These are phyloP conservation scores for Rhagoletis zephyria DNA, from an alignment of 1,140 invertebrate genomes.

Conservation along the genomic window DNA sequence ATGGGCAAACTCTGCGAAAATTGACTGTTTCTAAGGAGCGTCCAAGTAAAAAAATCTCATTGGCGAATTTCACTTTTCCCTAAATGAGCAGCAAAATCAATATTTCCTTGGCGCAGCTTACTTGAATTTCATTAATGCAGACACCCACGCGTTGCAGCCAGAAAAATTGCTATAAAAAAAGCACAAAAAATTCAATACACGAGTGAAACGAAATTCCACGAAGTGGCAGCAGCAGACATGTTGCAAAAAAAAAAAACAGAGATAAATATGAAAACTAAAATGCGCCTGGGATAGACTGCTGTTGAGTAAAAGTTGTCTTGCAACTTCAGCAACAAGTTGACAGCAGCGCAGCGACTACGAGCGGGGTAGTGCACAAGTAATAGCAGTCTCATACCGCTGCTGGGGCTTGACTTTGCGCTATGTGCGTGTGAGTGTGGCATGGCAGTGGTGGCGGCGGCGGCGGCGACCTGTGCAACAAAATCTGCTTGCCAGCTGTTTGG, in stretches of 20 bases:
- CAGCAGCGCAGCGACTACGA: background rate
- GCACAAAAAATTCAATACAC: background rate
- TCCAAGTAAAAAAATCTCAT: background rate
- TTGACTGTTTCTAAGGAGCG: background rate
- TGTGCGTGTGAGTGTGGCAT: background rate
- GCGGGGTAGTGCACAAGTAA: background rate
- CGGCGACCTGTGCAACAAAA: slow-evolving; percentile 11
- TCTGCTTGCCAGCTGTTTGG: background rate
- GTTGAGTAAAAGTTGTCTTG: slow-evolving; percentile 39
- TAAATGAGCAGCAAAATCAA: background rate
- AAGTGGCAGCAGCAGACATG: background rate
- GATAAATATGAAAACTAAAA: background rate
- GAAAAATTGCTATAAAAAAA: background rate
- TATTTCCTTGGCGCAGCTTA: background rate
- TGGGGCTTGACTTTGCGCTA: background rate
- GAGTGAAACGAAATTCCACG: slow-evolving; percentile 18
- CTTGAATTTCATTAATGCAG: slow-evolving; percentile 34
- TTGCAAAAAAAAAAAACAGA: background rate
- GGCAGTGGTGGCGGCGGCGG: background rate
- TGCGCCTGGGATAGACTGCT: background rate
- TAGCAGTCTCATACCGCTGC: background rate
- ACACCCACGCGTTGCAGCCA: background rate
- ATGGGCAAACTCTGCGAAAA: background rate
- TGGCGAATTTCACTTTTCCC: slow-evolving; percentile 15
- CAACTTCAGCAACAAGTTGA: slow-evolving; percentile 20